Conservation (phyloP, 2,113 vertebrate genomes). For the Phyllostomus discolor region DNA sequence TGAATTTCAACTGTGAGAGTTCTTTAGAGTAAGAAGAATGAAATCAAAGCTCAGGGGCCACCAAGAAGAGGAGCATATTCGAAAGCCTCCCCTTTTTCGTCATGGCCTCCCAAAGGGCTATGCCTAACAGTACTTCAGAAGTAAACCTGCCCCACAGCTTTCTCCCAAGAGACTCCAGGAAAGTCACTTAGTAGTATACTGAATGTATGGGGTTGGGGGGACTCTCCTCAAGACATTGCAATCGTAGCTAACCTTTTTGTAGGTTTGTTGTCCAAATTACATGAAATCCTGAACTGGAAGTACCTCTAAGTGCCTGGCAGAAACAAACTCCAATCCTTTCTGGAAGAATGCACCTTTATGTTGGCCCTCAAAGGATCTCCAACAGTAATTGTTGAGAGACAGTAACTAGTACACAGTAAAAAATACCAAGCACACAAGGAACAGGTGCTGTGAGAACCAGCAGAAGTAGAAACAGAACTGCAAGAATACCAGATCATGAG, state of each 20-base stretch:
- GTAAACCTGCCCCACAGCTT: neutral
- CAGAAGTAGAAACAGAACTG: neutral
- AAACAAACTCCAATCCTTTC: neutral
- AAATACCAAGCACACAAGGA: neutral
- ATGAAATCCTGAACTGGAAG: neutral
- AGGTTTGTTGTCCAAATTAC: neutral
- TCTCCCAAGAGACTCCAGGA: neutral
- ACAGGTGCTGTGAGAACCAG: neutral
- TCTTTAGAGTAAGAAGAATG: neutral
- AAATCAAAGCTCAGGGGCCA: neutral
- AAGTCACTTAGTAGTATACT: neutral
- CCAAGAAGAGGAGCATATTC: neutral
- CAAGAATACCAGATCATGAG: neutral
- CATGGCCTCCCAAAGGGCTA: neutral
- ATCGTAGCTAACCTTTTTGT: neutral
- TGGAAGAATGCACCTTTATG: neutral
- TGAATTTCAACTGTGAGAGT: neutral
- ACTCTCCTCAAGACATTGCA: neutral
- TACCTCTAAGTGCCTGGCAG: neutral
- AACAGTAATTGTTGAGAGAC: neutral
- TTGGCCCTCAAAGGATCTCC: neutral
- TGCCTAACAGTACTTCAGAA: neutral
- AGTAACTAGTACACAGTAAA: neutral
- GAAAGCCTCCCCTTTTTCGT: neutral
- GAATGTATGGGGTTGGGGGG: neutral